Conservation (phyloP, 2,113 vertebrate genomes). For the Turdus rufiventris region DNA sequence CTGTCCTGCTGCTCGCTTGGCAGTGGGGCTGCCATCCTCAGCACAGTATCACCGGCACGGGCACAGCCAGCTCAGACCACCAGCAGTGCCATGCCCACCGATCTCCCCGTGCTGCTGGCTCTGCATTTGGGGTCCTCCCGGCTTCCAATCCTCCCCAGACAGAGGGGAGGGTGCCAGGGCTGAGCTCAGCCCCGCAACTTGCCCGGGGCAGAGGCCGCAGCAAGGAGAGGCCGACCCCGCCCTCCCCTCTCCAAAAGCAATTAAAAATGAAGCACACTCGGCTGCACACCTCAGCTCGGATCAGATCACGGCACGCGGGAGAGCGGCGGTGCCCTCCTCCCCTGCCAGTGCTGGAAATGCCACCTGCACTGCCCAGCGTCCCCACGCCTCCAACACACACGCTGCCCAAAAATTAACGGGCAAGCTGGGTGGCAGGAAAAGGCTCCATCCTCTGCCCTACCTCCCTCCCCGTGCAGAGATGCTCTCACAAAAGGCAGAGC, state of each 20-base stretch:
- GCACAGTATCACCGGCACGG: fast-evolving
- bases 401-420: neutral
- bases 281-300: conserved; percentile 48
- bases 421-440: neutral
- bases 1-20: neutral
- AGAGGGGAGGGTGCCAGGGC: neutral
- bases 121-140: neutral
- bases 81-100: neutral
- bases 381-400: neutral
- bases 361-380: neutral
- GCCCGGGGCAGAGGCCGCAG: neutral
- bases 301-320: neutral
- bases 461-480: neutral
- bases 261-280: conserved; percentile 53
- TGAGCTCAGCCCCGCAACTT: neutral
- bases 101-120: neutral
- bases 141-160: neutral
- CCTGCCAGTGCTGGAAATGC: neutral
- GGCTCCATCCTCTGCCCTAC: neutral
- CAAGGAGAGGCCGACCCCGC: neutral
- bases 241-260: conserved; percentile 21
- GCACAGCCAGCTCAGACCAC: neutral
- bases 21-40: neutral
- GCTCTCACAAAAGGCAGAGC: neutral
- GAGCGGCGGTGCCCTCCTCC: neutral